Percentiles rank a stretch among this genome's conserved stretches.
phyloP scores from a whole-genome alignment of 2,797 vertebrate species.

The Lerista edwardsae region DNA sequence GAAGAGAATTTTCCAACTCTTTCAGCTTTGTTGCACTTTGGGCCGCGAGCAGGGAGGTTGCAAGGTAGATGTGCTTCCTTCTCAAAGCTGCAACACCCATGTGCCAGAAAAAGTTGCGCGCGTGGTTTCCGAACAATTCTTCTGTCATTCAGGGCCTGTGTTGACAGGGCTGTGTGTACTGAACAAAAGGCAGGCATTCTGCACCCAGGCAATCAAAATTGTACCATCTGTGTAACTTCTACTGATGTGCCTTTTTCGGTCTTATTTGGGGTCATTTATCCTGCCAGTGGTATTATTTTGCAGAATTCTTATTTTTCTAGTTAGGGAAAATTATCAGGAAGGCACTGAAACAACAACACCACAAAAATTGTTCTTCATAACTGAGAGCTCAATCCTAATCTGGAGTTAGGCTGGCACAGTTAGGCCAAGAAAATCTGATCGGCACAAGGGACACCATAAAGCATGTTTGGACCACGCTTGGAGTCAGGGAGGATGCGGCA shows the following conservation, averaged over 20 bases:
- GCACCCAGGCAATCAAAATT: neutral
- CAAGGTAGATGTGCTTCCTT: neutral
- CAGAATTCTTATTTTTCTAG: neutral
- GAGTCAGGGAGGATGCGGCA: no score
- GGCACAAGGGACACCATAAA: no score
- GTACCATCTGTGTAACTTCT: neutral
- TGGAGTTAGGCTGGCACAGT: no score
- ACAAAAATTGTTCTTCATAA: neutral
- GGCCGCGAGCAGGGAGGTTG: constrained; percentile 34
- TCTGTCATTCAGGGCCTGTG: constrained; percentile 37
- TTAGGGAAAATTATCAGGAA: neutral
- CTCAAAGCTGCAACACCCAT: constrained; percentile 35
- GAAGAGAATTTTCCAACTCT: constrained; percentile 60
- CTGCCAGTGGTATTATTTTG: neutral
- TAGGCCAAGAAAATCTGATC: no score
- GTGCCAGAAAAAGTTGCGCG: constrained; percentile 19
- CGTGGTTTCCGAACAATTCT: constrained; percentile 23
- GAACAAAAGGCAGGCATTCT: neutral
- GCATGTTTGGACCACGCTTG: no score
- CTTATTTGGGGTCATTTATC: neutral
- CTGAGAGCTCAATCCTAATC: no score
- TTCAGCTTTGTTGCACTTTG: constrained; percentile 45
- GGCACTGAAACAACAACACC: no score
- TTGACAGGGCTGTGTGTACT: constrained; percentile 25
- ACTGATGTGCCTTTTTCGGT: neutral